phyloP scores from a whole-genome alignment of 2,888 invertebrate genomes.

The Selenia dentaria region DNA sequence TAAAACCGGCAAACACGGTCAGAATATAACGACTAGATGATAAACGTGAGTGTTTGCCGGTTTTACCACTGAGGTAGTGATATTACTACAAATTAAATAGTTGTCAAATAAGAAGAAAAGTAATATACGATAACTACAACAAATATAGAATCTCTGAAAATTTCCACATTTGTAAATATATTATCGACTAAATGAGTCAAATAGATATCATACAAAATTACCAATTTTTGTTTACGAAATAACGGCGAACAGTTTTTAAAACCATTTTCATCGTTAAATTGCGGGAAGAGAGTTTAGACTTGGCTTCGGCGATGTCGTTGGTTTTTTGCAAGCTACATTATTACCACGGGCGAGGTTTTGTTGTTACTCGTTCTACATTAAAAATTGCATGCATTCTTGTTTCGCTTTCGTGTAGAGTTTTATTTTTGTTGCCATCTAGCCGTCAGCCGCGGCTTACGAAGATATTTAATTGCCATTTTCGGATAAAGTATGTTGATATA shows the following conservation, averaged over 20 bases:
- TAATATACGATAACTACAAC: no score
- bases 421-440: constrained; percentile 59
- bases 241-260: not conserved
- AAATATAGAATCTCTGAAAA: no score
- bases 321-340: constrained; percentile 65
- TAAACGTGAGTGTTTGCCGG: no score
- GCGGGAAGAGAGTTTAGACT: constrained; percentile 15
- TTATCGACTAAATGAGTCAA: no score
- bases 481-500: constrained; percentile 13
- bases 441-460: constrained; percentile 52
- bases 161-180: no score
- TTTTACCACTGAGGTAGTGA: no score
- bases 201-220: no score
- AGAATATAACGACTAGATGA: no score
- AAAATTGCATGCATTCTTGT: constrained; percentile 81
- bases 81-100: no score
- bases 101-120: no score
- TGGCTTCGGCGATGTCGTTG: constrained; percentile 43
- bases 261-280: not conserved
- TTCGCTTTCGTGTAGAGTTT: constrained; percentile 67
- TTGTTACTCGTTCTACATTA: constrained; percentile 63
- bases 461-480: constrained; percentile 63
- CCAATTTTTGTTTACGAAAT: no score
- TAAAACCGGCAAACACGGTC: no score
- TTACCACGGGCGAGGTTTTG: constrained; percentile 56